These are phyloP conservation scores for Sisyra nigra DNA, from an alignment of 2,888 invertebrate genomes.

Conservation along the genomic window DNA sequence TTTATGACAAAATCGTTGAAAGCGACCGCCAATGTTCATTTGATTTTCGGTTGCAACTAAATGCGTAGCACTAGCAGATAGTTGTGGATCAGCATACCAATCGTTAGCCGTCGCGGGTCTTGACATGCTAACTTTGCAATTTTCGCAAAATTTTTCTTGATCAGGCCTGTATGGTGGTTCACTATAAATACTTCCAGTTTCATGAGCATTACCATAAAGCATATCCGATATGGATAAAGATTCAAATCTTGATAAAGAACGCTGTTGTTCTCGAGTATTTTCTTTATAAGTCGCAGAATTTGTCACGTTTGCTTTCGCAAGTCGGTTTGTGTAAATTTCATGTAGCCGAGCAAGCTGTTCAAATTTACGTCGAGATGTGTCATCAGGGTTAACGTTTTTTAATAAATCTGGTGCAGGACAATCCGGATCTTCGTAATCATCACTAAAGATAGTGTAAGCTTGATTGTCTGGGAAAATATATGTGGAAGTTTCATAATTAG, in stretches of 20 bases:
- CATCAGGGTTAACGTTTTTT: slow-evolving; percentile 21
- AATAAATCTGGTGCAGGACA: slow-evolving; percentile 20
- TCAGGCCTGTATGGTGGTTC: slow-evolving; percentile 58
- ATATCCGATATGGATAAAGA: slow-evolving; percentile 54
- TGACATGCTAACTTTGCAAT: slow-evolving; percentile 54
- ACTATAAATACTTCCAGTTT: slow-evolving; percentile 70
- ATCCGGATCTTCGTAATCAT: slow-evolving; percentile 33
- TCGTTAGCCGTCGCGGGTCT: slow-evolving; percentile 49
- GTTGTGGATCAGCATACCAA: slow-evolving; percentile 37
- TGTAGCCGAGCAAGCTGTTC: slow-evolving; percentile 69
- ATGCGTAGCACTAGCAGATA: slow-evolving; percentile 35
- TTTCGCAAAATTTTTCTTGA: slow-evolving; percentile 62
- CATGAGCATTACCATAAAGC: slow-evolving; percentile 46
- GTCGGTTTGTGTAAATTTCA: slow-evolving; percentile 63
- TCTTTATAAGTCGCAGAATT: slow-evolving; percentile 43
- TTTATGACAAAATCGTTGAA: slow-evolving; percentile 47
- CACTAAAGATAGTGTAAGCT: slow-evolving; percentile 35
- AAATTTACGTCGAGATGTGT: slow-evolving; percentile 38
- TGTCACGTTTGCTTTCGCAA: slow-evolving; percentile 56
- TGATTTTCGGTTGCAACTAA: slow-evolving; percentile 20
- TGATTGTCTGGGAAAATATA: slow-evolving; percentile 8
- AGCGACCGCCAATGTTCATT: slow-evolving; percentile 27
- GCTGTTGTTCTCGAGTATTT: slow-evolving; percentile 20
- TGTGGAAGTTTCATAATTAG: slow-evolving; percentile 36
- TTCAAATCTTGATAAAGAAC: slow-evolving; percentile 47